A percentile compares a stretch with the other conserved stretches of the same genome.
Conservation (phyloP, 2,797 vertebrate species). For the Sebastes variabilis region DNA sequence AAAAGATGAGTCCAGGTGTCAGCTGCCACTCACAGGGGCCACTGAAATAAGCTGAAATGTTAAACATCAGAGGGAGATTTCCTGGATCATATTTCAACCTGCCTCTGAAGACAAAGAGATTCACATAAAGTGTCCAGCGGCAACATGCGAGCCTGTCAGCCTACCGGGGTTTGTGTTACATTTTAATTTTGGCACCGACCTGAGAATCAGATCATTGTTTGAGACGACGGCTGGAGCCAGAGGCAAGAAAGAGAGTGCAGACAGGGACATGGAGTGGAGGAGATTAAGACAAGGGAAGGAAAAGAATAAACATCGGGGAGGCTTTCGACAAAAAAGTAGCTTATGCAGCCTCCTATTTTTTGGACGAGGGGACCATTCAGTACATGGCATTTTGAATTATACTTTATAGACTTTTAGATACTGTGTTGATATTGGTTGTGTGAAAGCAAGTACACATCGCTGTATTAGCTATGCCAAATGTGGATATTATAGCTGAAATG, state of each 20-base stretch:
- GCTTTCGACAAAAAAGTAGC: conserved; percentile 42
- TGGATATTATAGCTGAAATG: conserved; percentile 6
- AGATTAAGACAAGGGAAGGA: conserved; percentile 58
- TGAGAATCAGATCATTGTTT: conserved; percentile 62
- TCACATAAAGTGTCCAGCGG: conserved; percentile 36
- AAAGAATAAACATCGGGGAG: conserved; percentile 40
- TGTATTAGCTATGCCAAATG: not conserved
- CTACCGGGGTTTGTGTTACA: conserved; percentile 35
- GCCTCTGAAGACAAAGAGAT: conserved; percentile 33
- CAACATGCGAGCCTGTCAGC: conserved; percentile 42
- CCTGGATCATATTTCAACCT: conserved; percentile 28
- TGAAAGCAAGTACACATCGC: not conserved
- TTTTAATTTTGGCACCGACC: conserved; percentile 58
- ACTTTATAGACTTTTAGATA: conserved; percentile 4
- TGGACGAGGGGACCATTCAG: not conserved
- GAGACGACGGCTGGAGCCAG: conserved; percentile 49
- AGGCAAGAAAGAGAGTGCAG: conserved; percentile 49
- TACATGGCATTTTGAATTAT: conserved; percentile 4
- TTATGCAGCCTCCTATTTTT: conserved; percentile 42
- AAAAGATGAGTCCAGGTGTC: conserved; percentile 8
- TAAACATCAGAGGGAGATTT: conserved; percentile 6
- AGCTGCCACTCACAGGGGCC: not conserved
- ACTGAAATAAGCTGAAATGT: not conserved
- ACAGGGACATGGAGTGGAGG: conserved; percentile 41
- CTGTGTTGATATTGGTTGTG: not conserved